phyloP scores from a whole-genome alignment of 2,113 vertebrate genomes.

The Azemiops feae region DNA sequence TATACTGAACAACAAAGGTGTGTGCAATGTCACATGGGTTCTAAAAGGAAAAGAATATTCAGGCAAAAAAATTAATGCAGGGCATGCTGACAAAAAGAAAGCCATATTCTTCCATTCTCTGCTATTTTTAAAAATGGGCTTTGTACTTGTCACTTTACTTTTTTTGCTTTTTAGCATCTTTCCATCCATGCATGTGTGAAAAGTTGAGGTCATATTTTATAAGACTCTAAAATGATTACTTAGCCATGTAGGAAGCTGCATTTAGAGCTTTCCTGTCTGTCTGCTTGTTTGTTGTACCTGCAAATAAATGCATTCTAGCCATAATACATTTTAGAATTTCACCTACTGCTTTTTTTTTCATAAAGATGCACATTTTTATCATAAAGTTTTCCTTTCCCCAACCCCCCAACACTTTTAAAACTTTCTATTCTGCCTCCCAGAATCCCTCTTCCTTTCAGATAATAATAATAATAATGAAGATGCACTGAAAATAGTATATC shows the following conservation, averaged over 20 bases:
- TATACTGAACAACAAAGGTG: neutral
- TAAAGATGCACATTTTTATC: neutral
- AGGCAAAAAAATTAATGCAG: neutral
- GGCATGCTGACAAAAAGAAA: neutral
- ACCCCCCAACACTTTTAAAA: neutral
- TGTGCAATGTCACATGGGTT: neutral
- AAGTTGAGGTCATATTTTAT: neutral
- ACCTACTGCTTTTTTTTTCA: neutral
- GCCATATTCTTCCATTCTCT: neutral
- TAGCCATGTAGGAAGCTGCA: neutral
- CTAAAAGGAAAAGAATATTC: neutral
- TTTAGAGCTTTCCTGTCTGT: neutral
- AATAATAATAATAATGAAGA: no score
- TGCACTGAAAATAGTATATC: no score
- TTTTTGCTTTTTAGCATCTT: neutral
- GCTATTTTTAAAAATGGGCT: neutral
- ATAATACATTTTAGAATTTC: neutral
- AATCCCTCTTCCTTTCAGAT: neutral
- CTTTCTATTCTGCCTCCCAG: neutral
- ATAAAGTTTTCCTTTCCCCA: neutral
- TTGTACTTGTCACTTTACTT: neutral
- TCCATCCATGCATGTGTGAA: neutral
- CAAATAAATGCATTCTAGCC: neutral
- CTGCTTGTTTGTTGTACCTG: neutral
- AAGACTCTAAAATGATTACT: neutral